A percentile compares a stretch with the other conserved stretches of the same genome.
Evolutionary conservation across 2,888 invertebrate species (phyloP).

Genomic region (Vesta saturnalis): DNA sequence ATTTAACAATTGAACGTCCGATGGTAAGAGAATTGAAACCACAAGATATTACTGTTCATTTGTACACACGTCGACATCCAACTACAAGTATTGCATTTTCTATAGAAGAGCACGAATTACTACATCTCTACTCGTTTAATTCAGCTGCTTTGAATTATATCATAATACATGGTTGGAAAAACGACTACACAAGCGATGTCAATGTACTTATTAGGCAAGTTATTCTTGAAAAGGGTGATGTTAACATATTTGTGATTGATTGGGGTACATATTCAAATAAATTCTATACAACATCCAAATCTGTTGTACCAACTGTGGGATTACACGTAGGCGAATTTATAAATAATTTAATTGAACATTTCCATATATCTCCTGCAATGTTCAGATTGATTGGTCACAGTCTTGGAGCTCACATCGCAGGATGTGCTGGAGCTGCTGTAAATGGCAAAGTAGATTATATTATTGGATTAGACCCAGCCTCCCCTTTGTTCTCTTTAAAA

Average conservation of each 20-base stretch:
- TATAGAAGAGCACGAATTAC: neutral
- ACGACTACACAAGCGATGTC: conserved; percentile 46
- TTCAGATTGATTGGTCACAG: conserved; percentile 50
- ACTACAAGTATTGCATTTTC: neutral
- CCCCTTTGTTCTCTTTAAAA: conserved; percentile 39
- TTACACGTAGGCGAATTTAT: conserved; percentile 48
- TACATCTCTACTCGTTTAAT: neutral
- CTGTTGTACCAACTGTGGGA: conserved; percentile 47
- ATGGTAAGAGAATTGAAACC: neutral
- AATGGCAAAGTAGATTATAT: conserved; percentile 49
- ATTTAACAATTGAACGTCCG: neutral
- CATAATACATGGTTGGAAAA: conserved; percentile 55
- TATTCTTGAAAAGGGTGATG: conserved; percentile 44
- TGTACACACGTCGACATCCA: neutral
- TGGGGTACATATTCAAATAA: conserved; percentile 49
- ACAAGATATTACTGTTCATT: neutral
- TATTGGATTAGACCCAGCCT: conserved; percentile 57
- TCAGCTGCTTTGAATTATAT: conserved; percentile 44
- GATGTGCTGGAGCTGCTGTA: conserved; percentile 48
- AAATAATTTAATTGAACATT: conserved; percentile 41
- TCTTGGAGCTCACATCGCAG: conserved; percentile 56
- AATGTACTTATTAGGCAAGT: conserved; percentile 44
- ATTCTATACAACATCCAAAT: conserved; percentile 43
- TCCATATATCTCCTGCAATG: conserved; percentile 39
- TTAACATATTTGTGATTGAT: conserved; percentile 56